Base-by-base conservation (phyloP, 1,140 invertebrate genomes). In the Archivesica marissinica region DNA sequence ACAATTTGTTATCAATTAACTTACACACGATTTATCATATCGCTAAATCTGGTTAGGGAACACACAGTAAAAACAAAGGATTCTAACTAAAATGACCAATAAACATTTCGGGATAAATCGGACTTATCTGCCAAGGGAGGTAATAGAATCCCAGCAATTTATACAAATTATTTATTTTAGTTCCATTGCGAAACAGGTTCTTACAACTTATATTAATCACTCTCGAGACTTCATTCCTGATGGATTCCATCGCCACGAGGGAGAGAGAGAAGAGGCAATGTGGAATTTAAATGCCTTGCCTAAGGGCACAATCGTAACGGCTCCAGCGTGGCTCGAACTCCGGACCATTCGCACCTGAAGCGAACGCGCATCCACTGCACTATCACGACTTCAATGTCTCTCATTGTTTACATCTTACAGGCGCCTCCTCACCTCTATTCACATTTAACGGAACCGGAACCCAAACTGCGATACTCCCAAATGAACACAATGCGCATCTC, bases 401-500 rank as follows among this genome's bases (percentile, higher is more conserved):
- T 15, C 25, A 61, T 30, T 28, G 28, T 61, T 35, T 38, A 7
- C 3, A 23, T 25, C 9, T 72, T 72, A 25, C 68, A 72, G 74
- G 50, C 28, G 50, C 74, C 0, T 41, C 74, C 0, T 41, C 74
- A 1, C 74, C 74, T 9, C 11, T 76, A 33, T 52, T 35, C 33
- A 76, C 74, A 38, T 56, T 76, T 20, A 76, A 59, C 35, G 50
- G 13, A 39, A 68, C 77, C 2, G 35, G 13, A 7, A 2, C 7
- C 6, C 30, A 11, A 25, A 6, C 9, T 35, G 61, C 13, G 33
- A 41, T 80, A 7, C 1, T 39, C 7, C 59, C 4, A 47, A 2
- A 23, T 15, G 77, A 80, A 68, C 41, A 28, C 0, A 80, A 68
- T 30, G n/a, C 7, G 20, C 77, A 80, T 23, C 33, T 50, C 13